Evolutionary conservation across 2,888 invertebrate species (phyloP), one percentile per base, ranked within the genome.

Genomic region (Atherix ibis): DNA sequence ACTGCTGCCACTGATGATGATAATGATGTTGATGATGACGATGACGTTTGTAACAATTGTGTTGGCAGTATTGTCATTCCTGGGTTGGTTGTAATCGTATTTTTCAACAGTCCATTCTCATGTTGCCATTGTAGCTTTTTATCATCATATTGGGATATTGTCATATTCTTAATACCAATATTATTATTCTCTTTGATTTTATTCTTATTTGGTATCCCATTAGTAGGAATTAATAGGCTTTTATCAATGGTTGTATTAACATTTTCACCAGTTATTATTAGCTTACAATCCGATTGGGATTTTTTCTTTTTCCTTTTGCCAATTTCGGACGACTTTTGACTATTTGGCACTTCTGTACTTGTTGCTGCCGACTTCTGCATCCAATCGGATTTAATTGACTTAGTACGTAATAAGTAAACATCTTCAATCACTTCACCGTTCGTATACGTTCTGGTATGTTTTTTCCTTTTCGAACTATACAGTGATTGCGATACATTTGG

Each of bases 401-500:
- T 56, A 18, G 61, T 56, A 38, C 56, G 52, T 34, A 62, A 42
- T 34, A 59, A 52, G 44, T 56, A 52, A 12, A 60, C 53, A 41
- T 55, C 58, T 41, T 60, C 58, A 26, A 61, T 46, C 31, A 51
- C 53, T 12, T 58, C 58, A 4, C 58, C 58, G 4, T 43, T 44
- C 12, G 43, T 43, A 41, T 58, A 58, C 26, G 43, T 47, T 34
- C 50, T 53, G 33, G 46, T 50, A 38, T 50, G 51, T 43, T 56
- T 57, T 45, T 58, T 60, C 14, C 53, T 47, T 42, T 54, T 55
- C 47, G 53, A 58, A 41, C 54, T 56, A 48, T 60, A 59, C 15
- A 52, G 54, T 24, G 59, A 58, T 46, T 60, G 57, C 42, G 53
- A 54, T 44, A 62, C 44, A 42, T 62, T 62, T 44, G 58, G 57